Evolutionary conservation across 1,140 invertebrate species (phyloP).

Genomic region (Magallana ariakensis): DNA sequence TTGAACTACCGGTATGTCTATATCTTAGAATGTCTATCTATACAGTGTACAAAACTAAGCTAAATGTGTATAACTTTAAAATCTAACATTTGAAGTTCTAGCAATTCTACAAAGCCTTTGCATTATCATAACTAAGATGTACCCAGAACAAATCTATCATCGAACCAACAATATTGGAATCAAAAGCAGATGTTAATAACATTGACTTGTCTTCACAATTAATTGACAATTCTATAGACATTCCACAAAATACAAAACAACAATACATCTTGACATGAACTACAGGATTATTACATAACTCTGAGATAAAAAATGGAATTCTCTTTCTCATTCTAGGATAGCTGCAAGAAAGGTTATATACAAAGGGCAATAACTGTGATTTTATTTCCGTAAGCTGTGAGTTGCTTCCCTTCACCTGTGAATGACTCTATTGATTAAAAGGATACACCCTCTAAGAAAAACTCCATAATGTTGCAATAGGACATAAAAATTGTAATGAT

Average conservation of each 20-base stretch:
- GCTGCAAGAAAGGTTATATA: slow-evolving; percentile 24
- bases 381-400: slow-evolving; percentile 10
- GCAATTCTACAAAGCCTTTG: slow-evolving; percentile 13
- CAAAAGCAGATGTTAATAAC: neutral
- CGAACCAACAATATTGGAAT: no score
- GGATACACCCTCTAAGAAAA: neutral
- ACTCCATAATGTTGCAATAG: slow-evolving; percentile 23
- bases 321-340: slow-evolving; percentile 3
- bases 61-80: neutral
- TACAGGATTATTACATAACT: slow-evolving; percentile 4
- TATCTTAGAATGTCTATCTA: no score
- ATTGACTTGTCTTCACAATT: neutral
- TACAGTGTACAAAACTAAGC: no score
- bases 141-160: no score
- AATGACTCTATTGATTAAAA: neutral
- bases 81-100: neutral
- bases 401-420: slow-evolving; percentile 25
- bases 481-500: no score
- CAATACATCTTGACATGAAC: neutral
- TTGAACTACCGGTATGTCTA: no score
- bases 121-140: neutral
- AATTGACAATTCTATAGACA: neutral
- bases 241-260: neutral
- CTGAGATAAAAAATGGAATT: neutral
- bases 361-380: slow-evolving; percentile 38